Conservation (phyloP, 2,888 invertebrate species). For the Pycnomerus fuliginosus region DNA sequence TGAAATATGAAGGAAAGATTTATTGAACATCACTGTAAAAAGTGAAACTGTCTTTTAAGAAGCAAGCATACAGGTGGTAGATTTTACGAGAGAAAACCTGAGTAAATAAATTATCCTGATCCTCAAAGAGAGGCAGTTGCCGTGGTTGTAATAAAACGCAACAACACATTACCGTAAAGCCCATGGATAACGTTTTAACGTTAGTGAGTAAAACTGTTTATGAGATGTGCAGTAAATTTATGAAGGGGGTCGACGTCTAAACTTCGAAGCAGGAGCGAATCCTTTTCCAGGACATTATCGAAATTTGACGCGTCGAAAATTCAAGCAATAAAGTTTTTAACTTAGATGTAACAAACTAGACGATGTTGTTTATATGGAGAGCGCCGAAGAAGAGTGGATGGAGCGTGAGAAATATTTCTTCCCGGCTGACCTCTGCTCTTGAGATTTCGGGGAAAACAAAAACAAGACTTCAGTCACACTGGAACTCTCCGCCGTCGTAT, state of each 20-base stretch:
- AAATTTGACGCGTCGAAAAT: too few species aligned
- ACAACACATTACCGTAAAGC: conserved; percentile 13
- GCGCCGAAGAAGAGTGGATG: background rate
- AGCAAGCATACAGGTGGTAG: conserved; percentile 10
- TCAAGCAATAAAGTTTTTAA: too few species aligned
- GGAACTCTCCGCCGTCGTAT: conserved; percentile 1
- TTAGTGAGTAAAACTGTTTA: conserved; percentile 5
- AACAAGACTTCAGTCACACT: conserved; percentile 7
- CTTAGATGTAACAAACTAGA: too few species aligned
- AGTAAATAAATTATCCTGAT: conserved; percentile 15
- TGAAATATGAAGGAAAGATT: too few species aligned
- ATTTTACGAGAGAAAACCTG: conserved; percentile 14
- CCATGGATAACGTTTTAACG: conserved; percentile 9
- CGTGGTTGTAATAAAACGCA: conserved; percentile 12
- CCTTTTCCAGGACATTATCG: too few species aligned
- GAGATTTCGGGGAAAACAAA: conserved; percentile 22
- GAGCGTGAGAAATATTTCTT: conserved; percentile 23
- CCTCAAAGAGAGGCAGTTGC: conserved; percentile 7
- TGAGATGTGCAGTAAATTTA: background rate
- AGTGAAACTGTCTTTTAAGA: too few species aligned
- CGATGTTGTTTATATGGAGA: too few species aligned
- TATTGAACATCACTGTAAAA: too few species aligned
- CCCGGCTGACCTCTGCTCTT: conserved; percentile 15
- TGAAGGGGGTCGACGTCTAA: too few species aligned
- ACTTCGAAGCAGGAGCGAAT: too few species aligned